These are phyloP conservation scores for Notodonta ziczac DNA, from an alignment of 2,888 invertebrate species.

Conservation along the genomic window DNA sequence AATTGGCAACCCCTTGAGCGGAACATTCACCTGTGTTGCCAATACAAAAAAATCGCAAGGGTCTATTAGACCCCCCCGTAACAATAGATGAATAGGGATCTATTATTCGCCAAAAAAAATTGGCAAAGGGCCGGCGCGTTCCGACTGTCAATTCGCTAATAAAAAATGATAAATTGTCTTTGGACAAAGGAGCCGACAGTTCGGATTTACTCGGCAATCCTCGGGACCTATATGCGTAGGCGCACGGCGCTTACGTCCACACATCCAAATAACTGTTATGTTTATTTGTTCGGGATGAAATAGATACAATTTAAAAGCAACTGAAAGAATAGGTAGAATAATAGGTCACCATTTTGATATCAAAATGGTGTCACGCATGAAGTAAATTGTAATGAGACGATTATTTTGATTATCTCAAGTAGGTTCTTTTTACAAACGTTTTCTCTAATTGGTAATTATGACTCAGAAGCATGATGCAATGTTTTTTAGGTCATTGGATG, in stretches of 20 bases:
- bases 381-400: no score
- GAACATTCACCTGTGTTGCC: slow-evolving; percentile 59
- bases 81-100: slow-evolving; percentile 63
- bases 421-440: no score
- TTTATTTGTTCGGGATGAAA: not conserved
- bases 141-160: slow-evolving; percentile 61
- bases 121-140: slow-evolving; percentile 61
- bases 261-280: not conserved
- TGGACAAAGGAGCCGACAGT: slow-evolving; percentile 37
- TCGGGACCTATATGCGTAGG: slow-evolving; percentile 30
- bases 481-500: no score
- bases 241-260: slow-evolving; percentile 51
- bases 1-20: slow-evolving; percentile 54
- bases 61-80: slow-evolving; percentile 64
- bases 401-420: no score
- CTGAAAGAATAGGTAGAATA: no score
- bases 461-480: no score
- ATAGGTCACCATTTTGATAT: no score
- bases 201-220: slow-evolving; percentile 20
- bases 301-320: no score
- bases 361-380: no score
- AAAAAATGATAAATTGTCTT: slow-evolving; percentile 64
- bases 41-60: slow-evolving; percentile 59
- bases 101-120: slow-evolving; percentile 59
- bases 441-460: no score